phyloP scores from a whole-genome alignment of 2,113 vertebrate genomes.

The Arizona elegans region DNA sequence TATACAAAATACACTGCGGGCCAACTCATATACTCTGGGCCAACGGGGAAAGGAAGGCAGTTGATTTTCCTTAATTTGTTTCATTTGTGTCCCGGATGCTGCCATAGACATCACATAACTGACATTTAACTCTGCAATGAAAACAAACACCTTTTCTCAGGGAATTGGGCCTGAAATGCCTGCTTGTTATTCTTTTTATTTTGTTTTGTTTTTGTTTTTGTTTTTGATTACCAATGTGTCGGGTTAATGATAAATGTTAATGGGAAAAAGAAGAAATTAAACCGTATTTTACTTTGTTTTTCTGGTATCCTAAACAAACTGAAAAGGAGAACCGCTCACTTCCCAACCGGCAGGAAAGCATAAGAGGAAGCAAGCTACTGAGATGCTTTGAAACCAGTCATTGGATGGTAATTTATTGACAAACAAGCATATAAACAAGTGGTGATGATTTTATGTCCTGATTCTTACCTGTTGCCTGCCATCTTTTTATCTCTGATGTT shows the following conservation, averaged over 20 bases:
- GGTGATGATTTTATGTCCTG: constrained; percentile 33
- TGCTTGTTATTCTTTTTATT: not conserved
- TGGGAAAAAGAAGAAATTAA: constrained; percentile 35
- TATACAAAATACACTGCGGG: constrained; percentile 61
- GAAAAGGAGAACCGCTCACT: constrained; percentile 23
- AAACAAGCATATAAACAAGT: constrained; percentile 45
- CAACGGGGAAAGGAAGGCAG: constrained; percentile 25
- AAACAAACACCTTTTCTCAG: constrained; percentile 49
- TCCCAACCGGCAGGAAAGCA: constrained; percentile 20
- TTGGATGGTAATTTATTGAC: constrained; percentile 48
- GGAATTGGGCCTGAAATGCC: constrained; percentile 41
- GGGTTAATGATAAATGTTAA: constrained; percentile 43
- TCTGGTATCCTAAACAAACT: not conserved
- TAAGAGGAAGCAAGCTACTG: constrained; percentile 33
- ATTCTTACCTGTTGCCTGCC: constrained; percentile 7
- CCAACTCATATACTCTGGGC: constrained; percentile 20
- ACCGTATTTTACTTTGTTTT: constrained; percentile 36
- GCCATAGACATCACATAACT: not conserved
- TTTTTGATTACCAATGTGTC: constrained; percentile 44
- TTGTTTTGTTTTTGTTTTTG: not conserved
- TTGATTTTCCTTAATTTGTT: constrained; percentile 44
- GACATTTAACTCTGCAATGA: constrained; percentile 1
- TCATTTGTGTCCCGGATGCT: constrained; percentile 3
- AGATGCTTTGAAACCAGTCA: constrained; percentile 48
- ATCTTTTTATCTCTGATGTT: not conserved